phyloP scores from a whole-genome alignment of 1,140 invertebrate genomes.

The Asbolus verrucosus region DNA sequence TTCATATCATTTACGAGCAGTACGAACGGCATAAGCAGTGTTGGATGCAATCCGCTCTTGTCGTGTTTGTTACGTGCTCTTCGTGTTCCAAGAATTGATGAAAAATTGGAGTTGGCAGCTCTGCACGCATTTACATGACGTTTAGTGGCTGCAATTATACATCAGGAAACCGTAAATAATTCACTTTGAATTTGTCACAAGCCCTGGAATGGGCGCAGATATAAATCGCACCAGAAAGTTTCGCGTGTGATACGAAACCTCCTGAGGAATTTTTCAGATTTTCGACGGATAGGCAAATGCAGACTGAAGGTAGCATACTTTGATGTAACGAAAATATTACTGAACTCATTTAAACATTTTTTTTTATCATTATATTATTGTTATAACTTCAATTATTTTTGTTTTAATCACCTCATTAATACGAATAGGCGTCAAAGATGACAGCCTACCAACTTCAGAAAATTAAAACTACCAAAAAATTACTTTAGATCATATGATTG shows the following conservation, averaged over 20 bases:
- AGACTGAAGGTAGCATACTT: too few relatives aligned
- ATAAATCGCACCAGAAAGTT: conserved; percentile 39
- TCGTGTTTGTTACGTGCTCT: conserved; percentile 37
- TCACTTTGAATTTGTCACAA: conserved; percentile 48
- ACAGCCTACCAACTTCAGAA: too few relatives aligned
- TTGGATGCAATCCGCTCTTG: conserved; percentile 8
- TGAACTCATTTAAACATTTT: too few relatives aligned
- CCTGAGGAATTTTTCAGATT: conserved; percentile 30
- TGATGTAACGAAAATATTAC: neutral
- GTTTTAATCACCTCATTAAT: too few relatives aligned
- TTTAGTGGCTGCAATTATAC: conserved; percentile 56
- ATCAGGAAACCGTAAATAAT: conserved; percentile 56
- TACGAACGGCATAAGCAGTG: conserved; percentile 1
- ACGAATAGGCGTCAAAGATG: too few relatives aligned
- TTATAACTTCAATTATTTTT: too few relatives aligned
- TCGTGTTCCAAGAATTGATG: conserved; percentile 51
- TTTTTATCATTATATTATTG: too few relatives aligned
- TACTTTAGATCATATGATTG: too few relatives aligned
- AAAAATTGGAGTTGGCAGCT: conserved; percentile 55
- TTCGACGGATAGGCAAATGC: conserved; percentile 12
- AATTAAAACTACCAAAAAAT: too few relatives aligned
- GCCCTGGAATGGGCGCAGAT: conserved; percentile 22
- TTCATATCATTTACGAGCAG: too few relatives aligned
- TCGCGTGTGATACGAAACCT: conserved; percentile 29
- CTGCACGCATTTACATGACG: conserved; percentile 55